Evolutionary conservation across 2,888 invertebrate genomes (phyloP).

Genomic region (Ennomos quercinarius): DNA sequence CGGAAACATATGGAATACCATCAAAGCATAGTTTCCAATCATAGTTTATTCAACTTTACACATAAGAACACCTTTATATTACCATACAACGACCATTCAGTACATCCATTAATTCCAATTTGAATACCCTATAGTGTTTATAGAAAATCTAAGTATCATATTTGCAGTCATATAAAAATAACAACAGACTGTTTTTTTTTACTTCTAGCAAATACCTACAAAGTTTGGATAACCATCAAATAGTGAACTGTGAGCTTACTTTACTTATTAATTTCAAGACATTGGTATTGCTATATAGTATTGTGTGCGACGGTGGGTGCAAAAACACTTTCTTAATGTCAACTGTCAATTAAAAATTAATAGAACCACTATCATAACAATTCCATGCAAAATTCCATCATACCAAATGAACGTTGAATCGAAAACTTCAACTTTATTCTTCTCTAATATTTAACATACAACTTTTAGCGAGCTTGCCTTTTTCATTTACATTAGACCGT

Average conservation of each 20-base stretch:
- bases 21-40: neutral
- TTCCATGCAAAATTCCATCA: conserved; percentile 80
- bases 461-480: conserved; percentile 78
- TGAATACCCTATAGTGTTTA: conserved; percentile 70
- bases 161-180: conserved; percentile 85
- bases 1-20: neutral
- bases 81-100: conserved; percentile 28
- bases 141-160: conserved; percentile 82
- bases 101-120: conserved; percentile 44
- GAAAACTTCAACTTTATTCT: conserved; percentile 39
- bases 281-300: conserved; percentile 63
- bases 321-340: conserved; percentile 82
- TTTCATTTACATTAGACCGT: conserved; percentile 57
- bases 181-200: conserved; percentile 77
- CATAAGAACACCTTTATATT: conserved; percentile 25
- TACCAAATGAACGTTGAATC: conserved; percentile 45
- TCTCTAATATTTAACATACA: conserved; percentile 54
- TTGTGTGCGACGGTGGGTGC: conserved; percentile 82
- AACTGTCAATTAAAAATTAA: conserved; percentile 67
- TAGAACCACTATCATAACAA: conserved; percentile 56
- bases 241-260: conserved; percentile 76
- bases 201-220: conserved; percentile 80
- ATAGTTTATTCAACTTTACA: conserved; percentile 1
- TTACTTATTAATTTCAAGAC: conserved; percentile 66
- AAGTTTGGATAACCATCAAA: conserved; percentile 70